Evolutionary conservation across 2,797 vertebrate species (phyloP).

Genomic region (Acrossocheilus wenchowensis): DNA sequence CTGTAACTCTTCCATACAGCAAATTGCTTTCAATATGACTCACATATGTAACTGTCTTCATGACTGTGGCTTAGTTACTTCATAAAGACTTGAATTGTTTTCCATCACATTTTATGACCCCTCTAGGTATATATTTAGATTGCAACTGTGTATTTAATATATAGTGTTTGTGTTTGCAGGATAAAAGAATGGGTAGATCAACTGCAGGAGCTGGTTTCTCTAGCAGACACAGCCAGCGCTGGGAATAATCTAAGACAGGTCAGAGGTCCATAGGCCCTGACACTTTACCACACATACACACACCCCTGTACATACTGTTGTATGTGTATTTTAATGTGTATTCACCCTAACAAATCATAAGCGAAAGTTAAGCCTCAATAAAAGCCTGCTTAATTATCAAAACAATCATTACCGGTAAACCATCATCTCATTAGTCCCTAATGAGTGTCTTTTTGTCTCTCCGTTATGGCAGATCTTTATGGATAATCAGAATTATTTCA

Average conservation of each 20-base stretch:
- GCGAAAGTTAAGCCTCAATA: background rate
- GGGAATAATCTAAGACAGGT: slow-evolving; percentile 87
- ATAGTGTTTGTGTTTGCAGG: slow-evolving; percentile 71
- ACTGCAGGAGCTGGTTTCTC: slow-evolving; percentile 92
- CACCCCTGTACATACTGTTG: background rate
- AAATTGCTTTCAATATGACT: slow-evolving; percentile 4
- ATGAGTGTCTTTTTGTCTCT: slow-evolving; percentile 37
- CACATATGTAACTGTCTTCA: background rate
- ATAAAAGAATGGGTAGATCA: slow-evolving; percentile 97
- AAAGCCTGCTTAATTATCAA: slow-evolving; percentile 13
- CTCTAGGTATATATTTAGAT: background rate
- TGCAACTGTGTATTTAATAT: slow-evolving; percentile 43
- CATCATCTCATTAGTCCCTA: slow-evolving; percentile 11
- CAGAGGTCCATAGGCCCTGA: slow-evolving; percentile 59
- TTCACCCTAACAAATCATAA: background rate
- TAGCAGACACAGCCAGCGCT: slow-evolving; percentile 89
- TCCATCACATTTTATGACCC: background rate
- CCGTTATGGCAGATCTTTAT: slow-evolving; percentile 73
- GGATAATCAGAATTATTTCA: slow-evolving; percentile 81
- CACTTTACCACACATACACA: background rate
- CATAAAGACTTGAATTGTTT: background rate
- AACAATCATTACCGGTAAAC: slow-evolving; percentile 26
- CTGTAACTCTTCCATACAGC: background rate
- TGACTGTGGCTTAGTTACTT: slow-evolving; percentile 19
- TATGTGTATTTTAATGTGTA: slow-evolving; percentile 11